Evolutionary conservation across 2,113 vertebrate species (phyloP).

Genomic region (Ophiodon elongatus): DNA sequence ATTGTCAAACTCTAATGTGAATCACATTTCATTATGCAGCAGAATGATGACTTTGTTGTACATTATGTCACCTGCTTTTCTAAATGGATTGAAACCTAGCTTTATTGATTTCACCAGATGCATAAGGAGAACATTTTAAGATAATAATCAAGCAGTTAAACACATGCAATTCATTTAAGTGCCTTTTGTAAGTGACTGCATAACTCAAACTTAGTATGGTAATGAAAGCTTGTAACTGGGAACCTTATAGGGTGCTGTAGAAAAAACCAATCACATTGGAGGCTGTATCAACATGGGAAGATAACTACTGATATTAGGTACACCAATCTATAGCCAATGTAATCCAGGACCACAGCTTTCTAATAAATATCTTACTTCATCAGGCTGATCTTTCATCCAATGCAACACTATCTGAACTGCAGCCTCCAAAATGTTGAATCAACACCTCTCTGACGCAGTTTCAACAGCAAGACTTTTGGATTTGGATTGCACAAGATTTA

Average conservation of each 20-base stretch:
- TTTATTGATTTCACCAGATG: neutral
- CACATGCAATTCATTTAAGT: neutral
- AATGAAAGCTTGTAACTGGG: neutral
- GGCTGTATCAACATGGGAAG: neutral
- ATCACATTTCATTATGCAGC: neutral
- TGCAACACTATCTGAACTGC: neutral
- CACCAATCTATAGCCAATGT: neutral
- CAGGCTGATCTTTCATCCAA: neutral
- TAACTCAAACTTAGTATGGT: neutral
- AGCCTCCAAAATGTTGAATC: neutral
- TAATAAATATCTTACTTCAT: neutral
- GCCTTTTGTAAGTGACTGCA: neutral
- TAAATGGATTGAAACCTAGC: neutral
- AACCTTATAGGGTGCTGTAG: too few relatives aligned
- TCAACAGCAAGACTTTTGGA: neutral
- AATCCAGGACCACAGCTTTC: neutral
- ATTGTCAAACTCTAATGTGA: neutral
- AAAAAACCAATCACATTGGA: neutral
- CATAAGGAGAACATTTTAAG: neutral
- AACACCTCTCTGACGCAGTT: neutral
- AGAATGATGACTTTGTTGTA: neutral
- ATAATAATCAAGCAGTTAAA: neutral
- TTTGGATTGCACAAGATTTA: neutral
- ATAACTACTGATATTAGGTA: neutral
- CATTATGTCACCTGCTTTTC: neutral